Base-by-base conservation (phyloP, 2,797 vertebrate species). In the Novumbra hubbsi region DNA sequence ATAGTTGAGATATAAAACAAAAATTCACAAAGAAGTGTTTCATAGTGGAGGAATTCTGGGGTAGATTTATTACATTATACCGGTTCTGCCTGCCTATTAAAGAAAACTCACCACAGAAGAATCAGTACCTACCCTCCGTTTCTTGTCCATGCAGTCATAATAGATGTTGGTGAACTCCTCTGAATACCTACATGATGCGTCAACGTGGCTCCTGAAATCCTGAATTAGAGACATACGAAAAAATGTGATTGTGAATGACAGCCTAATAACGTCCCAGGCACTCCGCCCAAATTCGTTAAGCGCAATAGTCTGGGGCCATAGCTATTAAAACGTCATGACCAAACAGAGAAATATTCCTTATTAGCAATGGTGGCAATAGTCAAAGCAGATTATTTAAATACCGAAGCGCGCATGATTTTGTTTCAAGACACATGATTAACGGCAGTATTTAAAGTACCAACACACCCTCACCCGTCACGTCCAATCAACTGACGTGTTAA, bases 61-160 rank as follows among this genome's bases (percentile, higher is more conserved):
- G 52, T 19, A 55, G 52, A 7, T 55, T 21, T 12, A 45, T 9
- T 41, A 7, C 4, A 8, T 57, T 11, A 11, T 24, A 38, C 17
- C 50, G 15, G 19, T 4, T 21, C 16, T 6, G 14, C n/a, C 21
- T 50, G 50, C 27, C 8, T 19, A 1, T 45, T 14, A 45, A 45
- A 11, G 12, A 38, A 38, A 38, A 70, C 15, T 19, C 21, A 48
- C 3, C 45, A 28, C 5, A 28, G 24, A 19, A 5, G 6, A 30
- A 16, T 49, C 24, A 69, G 32, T 66, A 87, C 96, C 69, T 85
- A 98, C 95, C 88, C 95, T 92, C 82, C 98, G 94, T 79, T 98
- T 97, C 84, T 98, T 99, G 82, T 99, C 98, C 95, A 99, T 96
- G 32, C 96, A 98, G 76, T 97, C 97, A 70, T 99, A 99, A 87